Conservation (phyloP, 1,140 invertebrate species). For the Coenobita brevimanus region DNA sequence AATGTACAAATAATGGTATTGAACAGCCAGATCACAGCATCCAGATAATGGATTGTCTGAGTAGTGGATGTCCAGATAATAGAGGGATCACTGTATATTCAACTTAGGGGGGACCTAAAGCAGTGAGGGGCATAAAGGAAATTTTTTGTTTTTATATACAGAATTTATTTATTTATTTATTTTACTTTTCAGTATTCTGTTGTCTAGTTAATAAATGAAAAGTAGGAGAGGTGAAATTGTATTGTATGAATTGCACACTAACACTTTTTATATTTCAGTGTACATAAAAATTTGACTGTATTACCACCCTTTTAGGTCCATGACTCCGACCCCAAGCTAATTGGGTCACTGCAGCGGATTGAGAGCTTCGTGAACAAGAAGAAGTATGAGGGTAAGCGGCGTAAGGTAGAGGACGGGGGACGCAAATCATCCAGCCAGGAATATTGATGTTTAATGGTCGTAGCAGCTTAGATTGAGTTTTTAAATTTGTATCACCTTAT, state of each 20-base stretch:
- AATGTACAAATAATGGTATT: too few relatives aligned
- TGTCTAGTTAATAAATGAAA: background rate
- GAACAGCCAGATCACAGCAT: too few relatives aligned
- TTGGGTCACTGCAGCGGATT: slow-evolving; percentile 14
- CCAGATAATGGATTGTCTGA: too few relatives aligned
- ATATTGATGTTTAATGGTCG: background rate
- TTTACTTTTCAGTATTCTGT: background rate
- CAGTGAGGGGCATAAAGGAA: background rate
- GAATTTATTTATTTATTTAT: background rate
- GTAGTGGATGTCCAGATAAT: too few relatives aligned
- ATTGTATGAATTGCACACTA: too few relatives aligned
- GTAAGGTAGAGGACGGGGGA: slow-evolving; percentile 25
- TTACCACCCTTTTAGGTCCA: slow-evolving; percentile 24
- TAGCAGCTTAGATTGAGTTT: background rate
- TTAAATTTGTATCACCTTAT: too few relatives aligned
- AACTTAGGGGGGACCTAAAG: too few relatives aligned
- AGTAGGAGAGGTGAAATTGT: background rate
- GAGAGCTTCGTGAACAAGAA: slow-evolving; percentile 54
- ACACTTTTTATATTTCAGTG: too few relatives aligned
- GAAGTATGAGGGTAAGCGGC: slow-evolving; percentile 32
- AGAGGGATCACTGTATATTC: too few relatives aligned
- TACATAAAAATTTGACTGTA: too few relatives aligned
- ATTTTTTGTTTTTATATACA: background rate
- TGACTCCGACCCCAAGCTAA: slow-evolving; percentile 20
- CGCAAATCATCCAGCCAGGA: slow-evolving; percentile 6